phyloP scores from a whole-genome alignment of 2,888 invertebrate genomes.

The Sphaerophoria taeniata region DNA sequence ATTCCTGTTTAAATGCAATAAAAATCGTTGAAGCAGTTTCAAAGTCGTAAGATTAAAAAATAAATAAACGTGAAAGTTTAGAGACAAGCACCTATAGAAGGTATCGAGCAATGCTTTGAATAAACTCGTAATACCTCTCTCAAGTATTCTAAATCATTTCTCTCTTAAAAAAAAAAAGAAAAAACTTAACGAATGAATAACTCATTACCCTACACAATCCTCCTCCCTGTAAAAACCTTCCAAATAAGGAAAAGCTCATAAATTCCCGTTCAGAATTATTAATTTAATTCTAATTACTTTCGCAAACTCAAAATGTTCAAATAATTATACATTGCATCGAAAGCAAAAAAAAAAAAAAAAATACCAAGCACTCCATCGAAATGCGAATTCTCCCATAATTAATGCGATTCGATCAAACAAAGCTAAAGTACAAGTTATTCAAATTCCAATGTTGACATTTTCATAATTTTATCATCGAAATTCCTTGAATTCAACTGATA shows the following conservation, averaged over 20 bases:
- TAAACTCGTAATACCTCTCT: no score
- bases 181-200: neutral
- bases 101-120: no score
- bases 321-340: slow-evolving; percentile 7
- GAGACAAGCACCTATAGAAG: no score
- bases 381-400: slow-evolving; percentile 25
- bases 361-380: slow-evolving; percentile 14
- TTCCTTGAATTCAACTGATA: neutral
- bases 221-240: neutral
- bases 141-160: no score
- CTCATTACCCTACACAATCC: neutral
- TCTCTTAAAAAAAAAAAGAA: no score
- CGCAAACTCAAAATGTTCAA: slow-evolving; percentile 31
- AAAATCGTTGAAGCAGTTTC: no score
- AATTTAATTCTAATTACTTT: slow-evolving; percentile 40
- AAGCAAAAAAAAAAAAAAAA: neutral
- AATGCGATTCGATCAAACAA: slow-evolving; percentile 6
- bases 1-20: no score
- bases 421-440: neutral
- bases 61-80: no score
- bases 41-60: no score
- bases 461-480: neutral
- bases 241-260: slow-evolving; percentile 6
- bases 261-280: slow-evolving; percentile 1
- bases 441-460: neutral